These are phyloP conservation scores for Phalloptychus januarius DNA, from an alignment of 2,797 vertebrate species.

Conservation along the genomic window DNA sequence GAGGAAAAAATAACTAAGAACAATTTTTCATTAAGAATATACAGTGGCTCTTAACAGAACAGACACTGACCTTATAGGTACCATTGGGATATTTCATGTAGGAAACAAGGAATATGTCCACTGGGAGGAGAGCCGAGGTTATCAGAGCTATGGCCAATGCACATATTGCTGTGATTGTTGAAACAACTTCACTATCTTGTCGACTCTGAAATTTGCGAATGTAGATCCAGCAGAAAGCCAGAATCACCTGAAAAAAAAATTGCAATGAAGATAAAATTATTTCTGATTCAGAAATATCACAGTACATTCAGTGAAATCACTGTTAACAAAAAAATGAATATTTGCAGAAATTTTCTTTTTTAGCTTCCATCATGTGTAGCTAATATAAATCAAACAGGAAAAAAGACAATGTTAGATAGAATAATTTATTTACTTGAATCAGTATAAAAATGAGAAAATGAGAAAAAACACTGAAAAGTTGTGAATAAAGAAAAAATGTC, in stretches of 20 bases:
- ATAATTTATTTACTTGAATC: not conserved
- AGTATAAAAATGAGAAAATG: not conserved
- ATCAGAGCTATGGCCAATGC: conserved; percentile 93
- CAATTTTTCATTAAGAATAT: not conserved
- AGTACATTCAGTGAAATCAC: not conserved
- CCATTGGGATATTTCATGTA: conserved; percentile 97
- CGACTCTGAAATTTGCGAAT: conserved; percentile 97
- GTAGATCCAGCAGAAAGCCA: conserved; percentile 96
- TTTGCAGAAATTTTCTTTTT: not conserved
- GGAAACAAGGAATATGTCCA: conserved; percentile 98
- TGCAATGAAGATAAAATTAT: not conserved
- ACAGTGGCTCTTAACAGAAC: not conserved
- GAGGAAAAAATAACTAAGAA: not conserved
- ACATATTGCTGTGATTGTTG: conserved; percentile 96
- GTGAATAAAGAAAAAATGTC: not conserved
- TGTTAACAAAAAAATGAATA: not conserved
- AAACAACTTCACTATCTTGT: conserved; percentile 95
- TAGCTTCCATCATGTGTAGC: not conserved
- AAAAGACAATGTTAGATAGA: not conserved
- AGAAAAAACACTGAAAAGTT: not conserved
- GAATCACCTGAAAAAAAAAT: conserved; percentile 82
- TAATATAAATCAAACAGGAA: not conserved
- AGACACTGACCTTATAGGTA: conserved; percentile 91
- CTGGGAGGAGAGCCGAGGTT: conserved; percentile 94
- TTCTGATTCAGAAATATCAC: not conserved